These are phyloP conservation scores for Cyclopterus lumpus DNA, from an alignment of 2,797 vertebrate species.

Conservation along the genomic window DNA sequence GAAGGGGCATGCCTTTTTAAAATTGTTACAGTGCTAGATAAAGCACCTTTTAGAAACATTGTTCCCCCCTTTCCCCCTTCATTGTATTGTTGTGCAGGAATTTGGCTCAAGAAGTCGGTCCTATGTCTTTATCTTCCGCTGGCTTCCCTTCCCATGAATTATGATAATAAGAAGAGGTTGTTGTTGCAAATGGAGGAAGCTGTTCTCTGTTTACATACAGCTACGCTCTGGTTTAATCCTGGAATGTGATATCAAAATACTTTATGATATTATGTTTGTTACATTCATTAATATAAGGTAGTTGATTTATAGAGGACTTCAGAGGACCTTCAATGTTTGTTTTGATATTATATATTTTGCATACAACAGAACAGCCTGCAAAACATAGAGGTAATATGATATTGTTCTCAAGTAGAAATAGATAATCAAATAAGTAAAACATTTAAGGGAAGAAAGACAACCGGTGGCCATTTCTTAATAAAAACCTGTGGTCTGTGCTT, in stretches of 20 bases:
- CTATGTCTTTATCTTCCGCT: constrained; percentile 34
- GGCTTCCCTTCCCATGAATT: constrained; percentile 66
- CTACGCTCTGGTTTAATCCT: constrained; percentile 31
- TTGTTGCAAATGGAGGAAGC: constrained; percentile 47
- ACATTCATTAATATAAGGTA: constrained; percentile 2
- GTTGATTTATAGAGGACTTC: background rate
- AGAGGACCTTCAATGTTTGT: background rate
- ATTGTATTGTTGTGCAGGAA: constrained; percentile 52
- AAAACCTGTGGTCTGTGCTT: background rate
- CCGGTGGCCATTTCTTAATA: background rate
- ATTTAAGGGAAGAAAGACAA: background rate
- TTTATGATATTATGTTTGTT: background rate
- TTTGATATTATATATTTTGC: background rate
- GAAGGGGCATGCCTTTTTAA: background rate
- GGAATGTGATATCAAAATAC: constrained; percentile 18
- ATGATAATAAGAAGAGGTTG: constrained; percentile 58
- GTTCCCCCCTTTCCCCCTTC: constrained; percentile 23
- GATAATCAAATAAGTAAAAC: background rate
- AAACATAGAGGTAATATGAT: background rate
- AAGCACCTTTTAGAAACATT: background rate
- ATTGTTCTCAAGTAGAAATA: background rate
- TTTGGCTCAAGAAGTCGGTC: constrained; percentile 28
- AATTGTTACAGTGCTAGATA: background rate
- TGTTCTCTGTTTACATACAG: constrained; percentile 39
- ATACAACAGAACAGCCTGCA: background rate